A percentile compares a stretch with the other conserved stretches of the same genome.
These are phyloP conservation scores for Drosophila prolongata DNA, from an alignment of 2,888 invertebrate genomes.

Conservation along the genomic window DNA sequence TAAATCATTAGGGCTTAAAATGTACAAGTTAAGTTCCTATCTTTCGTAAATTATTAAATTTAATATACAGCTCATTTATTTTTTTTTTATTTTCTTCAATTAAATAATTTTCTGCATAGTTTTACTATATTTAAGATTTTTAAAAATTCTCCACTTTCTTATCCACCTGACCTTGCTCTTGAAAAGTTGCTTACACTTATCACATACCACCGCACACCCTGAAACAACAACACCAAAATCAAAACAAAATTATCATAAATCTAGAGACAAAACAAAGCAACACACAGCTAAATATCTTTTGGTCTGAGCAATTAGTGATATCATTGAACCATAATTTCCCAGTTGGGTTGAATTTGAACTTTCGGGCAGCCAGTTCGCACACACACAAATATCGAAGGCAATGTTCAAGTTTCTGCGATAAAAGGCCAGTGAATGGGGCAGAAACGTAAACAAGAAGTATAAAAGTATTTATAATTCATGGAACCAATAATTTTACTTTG, in stretches of 20 bases:
- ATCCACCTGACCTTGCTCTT: constrained; percentile 26
- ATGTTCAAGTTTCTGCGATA: constrained; percentile 48
- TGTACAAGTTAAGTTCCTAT: no score
- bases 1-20: no score
- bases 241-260: constrained; percentile 43
- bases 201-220: constrained; percentile 4
- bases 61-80: no score
- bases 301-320: constrained; percentile 60
- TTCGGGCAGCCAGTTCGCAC: not conserved
- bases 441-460: constrained; percentile 18
- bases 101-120: not conserved
- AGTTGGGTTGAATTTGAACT: constrained; percentile 14
- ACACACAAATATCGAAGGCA: constrained; percentile 1
- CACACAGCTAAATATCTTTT: constrained; percentile 15
- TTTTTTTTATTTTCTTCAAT: no score
- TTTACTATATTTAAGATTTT: not conserved
- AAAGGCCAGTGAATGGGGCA: constrained; percentile 43
- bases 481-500: constrained; percentile 60
- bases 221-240: constrained; percentile 9
- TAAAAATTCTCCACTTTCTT: constrained; percentile 1
- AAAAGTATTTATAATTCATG: constrained; percentile 60
- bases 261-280: constrained; percentile 2
- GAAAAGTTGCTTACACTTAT: constrained; percentile 15
- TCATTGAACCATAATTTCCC: constrained; percentile 44
- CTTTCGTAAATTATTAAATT: no score